Conservation (phyloP, 2,113 vertebrate genomes). For the Lates calcarifer region DNA sequence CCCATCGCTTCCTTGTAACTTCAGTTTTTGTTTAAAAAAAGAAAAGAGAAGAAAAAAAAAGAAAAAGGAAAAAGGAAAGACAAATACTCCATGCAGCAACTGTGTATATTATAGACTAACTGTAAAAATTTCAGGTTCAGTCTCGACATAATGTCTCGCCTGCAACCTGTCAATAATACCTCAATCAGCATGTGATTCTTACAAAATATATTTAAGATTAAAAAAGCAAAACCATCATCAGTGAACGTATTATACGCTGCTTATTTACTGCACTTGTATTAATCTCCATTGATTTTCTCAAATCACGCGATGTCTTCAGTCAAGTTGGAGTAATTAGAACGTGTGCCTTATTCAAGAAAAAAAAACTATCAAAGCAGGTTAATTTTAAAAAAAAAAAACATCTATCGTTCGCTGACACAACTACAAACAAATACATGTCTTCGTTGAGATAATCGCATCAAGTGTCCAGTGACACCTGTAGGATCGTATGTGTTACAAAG, state of each 20-base stretch:
- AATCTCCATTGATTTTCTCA: background rate
- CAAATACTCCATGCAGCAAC: too few species aligned
- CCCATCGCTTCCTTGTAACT: background rate
- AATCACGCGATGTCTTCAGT: too few species aligned
- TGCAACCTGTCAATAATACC: background rate
- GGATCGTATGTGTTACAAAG: conserved; percentile 42
- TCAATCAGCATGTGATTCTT: background rate
- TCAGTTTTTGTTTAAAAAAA: too few species aligned
- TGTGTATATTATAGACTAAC: too few species aligned
- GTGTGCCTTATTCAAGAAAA: background rate
- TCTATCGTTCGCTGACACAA: too few species aligned
- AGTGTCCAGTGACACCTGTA: conserved; percentile 59
- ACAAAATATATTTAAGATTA: background rate
- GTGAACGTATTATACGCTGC: too few species aligned
- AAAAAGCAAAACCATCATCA: too few species aligned
- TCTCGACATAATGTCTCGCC: background rate
- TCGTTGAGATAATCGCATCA: background rate
- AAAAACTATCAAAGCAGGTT: background rate
- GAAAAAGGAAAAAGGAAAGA: too few species aligned
- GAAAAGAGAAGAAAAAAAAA: too few species aligned
- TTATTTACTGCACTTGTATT: too few species aligned
- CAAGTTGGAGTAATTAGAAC: background rate
- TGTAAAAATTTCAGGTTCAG: background rate
- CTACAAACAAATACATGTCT: background rate
- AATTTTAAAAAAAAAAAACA: background rate